Base-by-base conservation (phyloP, 1,140 invertebrate genomes). In the Dendroctonus valens region DNA sequence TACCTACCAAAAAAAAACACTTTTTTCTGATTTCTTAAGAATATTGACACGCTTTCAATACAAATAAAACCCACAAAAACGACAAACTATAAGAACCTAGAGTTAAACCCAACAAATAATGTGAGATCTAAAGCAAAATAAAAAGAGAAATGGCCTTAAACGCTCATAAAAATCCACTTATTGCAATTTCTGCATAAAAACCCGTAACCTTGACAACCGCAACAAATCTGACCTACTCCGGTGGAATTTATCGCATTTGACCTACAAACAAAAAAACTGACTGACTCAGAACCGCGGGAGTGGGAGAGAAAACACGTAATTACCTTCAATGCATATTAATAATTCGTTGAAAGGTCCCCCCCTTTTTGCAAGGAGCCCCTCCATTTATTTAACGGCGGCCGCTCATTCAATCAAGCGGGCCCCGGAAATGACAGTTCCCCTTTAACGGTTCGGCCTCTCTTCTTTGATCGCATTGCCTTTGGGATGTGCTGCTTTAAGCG, bases 401-500 rank as follows among this genome's bases (percentile, higher is more conserved):
- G 41, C 49, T 39, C 58, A 60, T 59, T 67, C 57, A 59, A 67
- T 67, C 50, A 67, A 60, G 26, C 46, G 37, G 42, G 39, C 53
- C 12, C 11, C 14, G 42, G 37, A 42, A 63, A 44, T 40, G 14
- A 26, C 51, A 55, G 12, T 41, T 65, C 63, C 63, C 40, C 55
- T 58, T 65, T 65, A 65, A 65, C n/a, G 41, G 8, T 48, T 41
- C 40, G 37, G 11, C n/a, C 51, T 48, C 53, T 44, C 40, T 51
- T 65, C 38, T 39, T 41, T 7, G 41, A 41, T 37, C 55, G 42
- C 49, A 48, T 49, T 49, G 40, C 59, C 38, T 58, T 58, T 50
- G 40, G 64, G 26, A 6, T 39, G 57, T 46, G 53, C 65, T 58
- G 50, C 65, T 67, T 60, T 67, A 67, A 67, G 15, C 50, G 57